phyloP scores from a whole-genome alignment of 2,113 vertebrate genomes.

The Mystacornis crossleyi region DNA sequence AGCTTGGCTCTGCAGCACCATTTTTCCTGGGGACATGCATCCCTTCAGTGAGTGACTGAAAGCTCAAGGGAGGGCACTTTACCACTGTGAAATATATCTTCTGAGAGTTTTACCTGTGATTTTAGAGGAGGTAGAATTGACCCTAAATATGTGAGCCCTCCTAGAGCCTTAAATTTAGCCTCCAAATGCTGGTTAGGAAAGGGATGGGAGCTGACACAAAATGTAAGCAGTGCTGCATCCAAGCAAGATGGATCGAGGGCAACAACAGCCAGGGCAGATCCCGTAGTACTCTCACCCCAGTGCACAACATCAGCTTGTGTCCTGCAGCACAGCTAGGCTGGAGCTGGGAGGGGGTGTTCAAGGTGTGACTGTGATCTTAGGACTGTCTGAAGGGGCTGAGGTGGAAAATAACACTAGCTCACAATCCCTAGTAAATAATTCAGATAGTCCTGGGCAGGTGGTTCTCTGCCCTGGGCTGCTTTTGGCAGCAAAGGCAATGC shows the following conservation, averaged over 20 bases:
- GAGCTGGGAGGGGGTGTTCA: neutral
- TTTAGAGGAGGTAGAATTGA: neutral
- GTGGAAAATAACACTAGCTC: neutral
- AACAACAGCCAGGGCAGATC: neutral
- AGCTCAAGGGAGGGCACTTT: neutral
- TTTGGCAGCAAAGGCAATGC: neutral
- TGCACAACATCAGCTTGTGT: neutral
- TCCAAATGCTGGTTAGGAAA: neutral
- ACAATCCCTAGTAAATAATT: neutral
- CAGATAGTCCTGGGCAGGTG: neutral
- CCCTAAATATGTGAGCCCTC: neutral
- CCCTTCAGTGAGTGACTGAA: neutral
- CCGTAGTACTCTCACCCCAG: neutral
- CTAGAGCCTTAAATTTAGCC: neutral
- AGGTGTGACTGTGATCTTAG: neutral
- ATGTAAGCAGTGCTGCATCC: neutral
- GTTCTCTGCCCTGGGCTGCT: neutral
- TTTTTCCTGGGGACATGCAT: neutral
- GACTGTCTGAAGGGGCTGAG: neutral
- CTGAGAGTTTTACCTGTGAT: neutral
- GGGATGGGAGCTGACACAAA: neutral
- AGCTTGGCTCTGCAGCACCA: fast-evolving
- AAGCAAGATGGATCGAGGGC: fast-evolving
- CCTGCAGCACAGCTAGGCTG: neutral
- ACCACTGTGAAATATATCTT: neutral